Evolutionary conservation across 1,140 invertebrate species (phyloP), one percentile per base, ranked within the genome.

Genomic region (Temnothorax curvispinosus): DNA sequence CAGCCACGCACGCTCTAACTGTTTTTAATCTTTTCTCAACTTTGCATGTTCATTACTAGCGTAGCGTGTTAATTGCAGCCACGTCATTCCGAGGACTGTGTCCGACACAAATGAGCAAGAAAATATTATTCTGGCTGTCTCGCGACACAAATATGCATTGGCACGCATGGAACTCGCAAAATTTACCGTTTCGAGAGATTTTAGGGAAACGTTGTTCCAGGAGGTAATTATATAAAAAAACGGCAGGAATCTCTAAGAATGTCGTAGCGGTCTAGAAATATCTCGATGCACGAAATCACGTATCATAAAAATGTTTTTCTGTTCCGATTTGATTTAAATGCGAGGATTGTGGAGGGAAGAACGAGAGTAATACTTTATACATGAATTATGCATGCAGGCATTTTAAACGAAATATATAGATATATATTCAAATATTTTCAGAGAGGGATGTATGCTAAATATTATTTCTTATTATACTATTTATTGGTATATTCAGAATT

Each of bases 111-210:
- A 67, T 67, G 44, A 52, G 3, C 44, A 67, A 80, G 60, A 80
- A 78, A 80, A 52, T 80, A 38, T 41, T 56, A 67, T 80, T 80
- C 44, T 32, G 7, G 27, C 27, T 67, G 60, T 65, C 35, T 38
- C 32, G 18, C 27, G 75, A 78, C 80, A 88, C 87, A 77, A 89
- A 89, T 89, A 88, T 85, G 62, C 87, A 89, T 89, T 81, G 56
- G 32, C 41, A 60, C 18, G 87, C 15, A 75, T 67, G 69, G 76
- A 82, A 85, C 72, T 88, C 21, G 56, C 64, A 21, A 50, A 74
- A 88, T 44, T 56, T 60, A 35, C n/a, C 13, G 60, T 65, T 41
- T 2, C 64, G 13, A 77, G 58, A 32, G 18, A 54, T n/a, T 71
- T 78, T 74, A 35, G 67, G 38, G 62, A 89, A 88, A 69, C 27